Conservation (phyloP, 2,113 vertebrate species). For the Microcebus ravelobensis region DNA sequence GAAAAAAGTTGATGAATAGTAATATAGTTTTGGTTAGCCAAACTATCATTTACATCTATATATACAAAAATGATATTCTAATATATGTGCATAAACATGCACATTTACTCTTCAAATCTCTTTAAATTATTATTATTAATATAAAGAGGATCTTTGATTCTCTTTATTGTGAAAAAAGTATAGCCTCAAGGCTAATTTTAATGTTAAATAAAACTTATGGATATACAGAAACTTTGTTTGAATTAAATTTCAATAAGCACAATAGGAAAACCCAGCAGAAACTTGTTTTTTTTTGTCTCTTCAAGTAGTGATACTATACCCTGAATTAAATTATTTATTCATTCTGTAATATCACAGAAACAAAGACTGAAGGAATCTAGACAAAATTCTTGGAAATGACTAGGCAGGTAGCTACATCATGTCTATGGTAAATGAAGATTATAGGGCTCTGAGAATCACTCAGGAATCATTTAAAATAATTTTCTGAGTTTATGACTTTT, state of each 20-base stretch:
- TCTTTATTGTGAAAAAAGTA: conserved; percentile 30
- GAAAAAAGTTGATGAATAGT: background rate
- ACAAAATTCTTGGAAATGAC: conserved; percentile 24
- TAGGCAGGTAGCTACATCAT: conserved; percentile 18
- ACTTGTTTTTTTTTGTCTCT: background rate
- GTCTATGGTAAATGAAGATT: conserved; percentile 50
- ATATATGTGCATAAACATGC: background rate
- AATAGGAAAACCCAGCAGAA: background rate
- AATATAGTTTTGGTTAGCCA: background rate
- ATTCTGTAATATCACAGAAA: conserved; percentile 10
- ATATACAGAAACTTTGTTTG: background rate
- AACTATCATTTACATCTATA: conserved; percentile 10
- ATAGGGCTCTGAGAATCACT: conserved; percentile 22
- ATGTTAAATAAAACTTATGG: background rate
- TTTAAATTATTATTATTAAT: conserved; percentile 19
- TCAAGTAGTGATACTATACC: background rate
- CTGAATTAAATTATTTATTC: conserved; percentile 54
- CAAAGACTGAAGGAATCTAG: background rate
- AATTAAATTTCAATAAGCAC: conserved; percentile 31
- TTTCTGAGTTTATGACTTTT: conserved; percentile 50
- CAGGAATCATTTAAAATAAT: conserved; percentile 43
- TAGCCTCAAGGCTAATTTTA: conserved; percentile 31
- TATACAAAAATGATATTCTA: background rate
- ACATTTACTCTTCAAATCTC: background rate
- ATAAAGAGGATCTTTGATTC: background rate